Percentiles rank a stretch among this genome's conserved stretches.
Evolutionary conservation across 2,113 vertebrate genomes (phyloP).

Genomic region (Capreolus pygargus): DNA sequence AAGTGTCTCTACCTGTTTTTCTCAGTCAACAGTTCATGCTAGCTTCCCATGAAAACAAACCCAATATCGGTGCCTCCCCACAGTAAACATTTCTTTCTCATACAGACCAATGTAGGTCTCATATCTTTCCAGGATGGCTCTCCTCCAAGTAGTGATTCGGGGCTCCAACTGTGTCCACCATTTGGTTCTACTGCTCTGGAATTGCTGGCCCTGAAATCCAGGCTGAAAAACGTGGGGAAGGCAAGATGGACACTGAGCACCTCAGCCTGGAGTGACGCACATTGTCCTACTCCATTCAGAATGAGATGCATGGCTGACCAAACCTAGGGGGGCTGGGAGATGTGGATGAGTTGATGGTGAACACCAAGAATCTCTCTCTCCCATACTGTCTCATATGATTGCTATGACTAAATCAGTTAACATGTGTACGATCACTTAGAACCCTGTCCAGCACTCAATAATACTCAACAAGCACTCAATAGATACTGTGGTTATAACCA

Average conservation of each 20-base stretch:
- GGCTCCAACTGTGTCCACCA: background rate
- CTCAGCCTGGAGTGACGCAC: background rate
- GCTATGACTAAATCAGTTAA: background rate
- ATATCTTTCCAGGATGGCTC: background rate
- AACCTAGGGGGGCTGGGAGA: background rate
- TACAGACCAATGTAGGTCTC: background rate
- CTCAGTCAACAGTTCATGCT: background rate
- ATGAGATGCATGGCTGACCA: background rate
- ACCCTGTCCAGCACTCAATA: background rate
- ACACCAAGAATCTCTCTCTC: background rate
- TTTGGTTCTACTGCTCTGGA: background rate
- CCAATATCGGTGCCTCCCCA: background rate
- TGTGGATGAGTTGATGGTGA: background rate
- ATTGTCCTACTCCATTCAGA: background rate
- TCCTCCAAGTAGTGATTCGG: background rate
- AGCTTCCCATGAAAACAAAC: background rate
- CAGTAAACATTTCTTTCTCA: background rate
- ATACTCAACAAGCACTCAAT: background rate
- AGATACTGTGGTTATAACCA: background rate
- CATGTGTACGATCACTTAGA: background rate
- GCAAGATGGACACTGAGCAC: background rate
- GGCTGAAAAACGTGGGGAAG: background rate
- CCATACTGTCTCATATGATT: background rate
- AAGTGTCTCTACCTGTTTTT: background rate
- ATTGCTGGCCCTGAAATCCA: background rate